Conservation (phyloP, 1,140 invertebrate species). For the Drosophila subpulchrella region DNA sequence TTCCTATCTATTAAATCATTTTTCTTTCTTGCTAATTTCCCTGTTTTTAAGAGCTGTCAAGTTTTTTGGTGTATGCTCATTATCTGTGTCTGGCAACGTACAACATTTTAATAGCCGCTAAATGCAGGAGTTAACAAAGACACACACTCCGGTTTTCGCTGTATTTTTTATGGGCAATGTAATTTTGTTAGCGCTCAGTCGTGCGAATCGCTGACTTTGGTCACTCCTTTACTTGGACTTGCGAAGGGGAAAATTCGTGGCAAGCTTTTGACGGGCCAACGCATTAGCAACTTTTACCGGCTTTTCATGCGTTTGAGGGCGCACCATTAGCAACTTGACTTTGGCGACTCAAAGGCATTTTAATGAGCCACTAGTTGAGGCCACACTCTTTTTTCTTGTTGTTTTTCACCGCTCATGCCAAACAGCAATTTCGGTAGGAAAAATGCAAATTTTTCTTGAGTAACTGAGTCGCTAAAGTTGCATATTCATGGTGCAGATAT, state of each 20-base stretch:
- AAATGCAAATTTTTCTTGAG: slow-evolving; percentile 64
- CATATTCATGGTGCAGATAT: slow-evolving; percentile 67
- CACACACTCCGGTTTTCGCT: slow-evolving; percentile 9
- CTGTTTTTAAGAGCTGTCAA: slow-evolving; percentile 12
- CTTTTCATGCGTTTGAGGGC: slow-evolving; percentile 44
- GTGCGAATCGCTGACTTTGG: slow-evolving; percentile 51
- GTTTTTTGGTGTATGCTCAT: slow-evolving; percentile 25
- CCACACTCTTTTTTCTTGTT: not conserved
- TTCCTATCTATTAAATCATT: not conserved
- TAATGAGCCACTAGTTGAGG: slow-evolving; percentile 61
- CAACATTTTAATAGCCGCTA: slow-evolving; percentile 38
- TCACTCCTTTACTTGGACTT: slow-evolving; percentile 24
- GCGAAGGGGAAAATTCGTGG: slow-evolving; percentile 42
- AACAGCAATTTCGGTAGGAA: slow-evolving; percentile 49
- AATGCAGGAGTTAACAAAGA: slow-evolving; percentile 31
- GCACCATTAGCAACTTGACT: slow-evolving; percentile 63
- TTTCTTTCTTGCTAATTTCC: not conserved
- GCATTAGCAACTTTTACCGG: slow-evolving; percentile 51
- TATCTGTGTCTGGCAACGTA: slow-evolving; percentile 37
- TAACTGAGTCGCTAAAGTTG: slow-evolving; percentile 41
- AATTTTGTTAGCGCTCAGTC: slow-evolving; percentile 62
- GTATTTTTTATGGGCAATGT: slow-evolving; percentile 49
- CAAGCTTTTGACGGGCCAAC: slow-evolving; percentile 52
- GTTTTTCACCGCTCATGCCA: slow-evolving; percentile 18
- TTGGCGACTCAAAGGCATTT: slow-evolving; percentile 62